Percentiles rank a stretch among this genome's conserved stretches.
Conservation (phyloP, 64 coral and sea anemone genomes). For the Catalaphyllia jardinei region DNA sequence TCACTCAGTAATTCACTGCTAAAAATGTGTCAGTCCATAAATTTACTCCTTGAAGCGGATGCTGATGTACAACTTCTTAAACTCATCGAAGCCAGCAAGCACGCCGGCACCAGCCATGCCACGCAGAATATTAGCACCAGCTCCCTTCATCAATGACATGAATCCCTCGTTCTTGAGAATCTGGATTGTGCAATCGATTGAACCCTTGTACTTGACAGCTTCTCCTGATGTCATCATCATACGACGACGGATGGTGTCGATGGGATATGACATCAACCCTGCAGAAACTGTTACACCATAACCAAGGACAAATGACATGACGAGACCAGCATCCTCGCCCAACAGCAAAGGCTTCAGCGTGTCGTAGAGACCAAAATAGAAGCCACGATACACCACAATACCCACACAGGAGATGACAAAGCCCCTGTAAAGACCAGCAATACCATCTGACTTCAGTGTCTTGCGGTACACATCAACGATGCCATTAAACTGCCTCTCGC, state of each 20-base stretch:
- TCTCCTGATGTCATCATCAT: conserved; percentile 99
- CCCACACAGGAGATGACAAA: conserved; percentile 98
- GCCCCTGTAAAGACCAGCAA: conserved; percentile 89
- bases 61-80: conserved; percentile 89
- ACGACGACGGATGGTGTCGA: conserved; percentile 96
- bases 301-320: conserved; percentile 89
- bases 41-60: conserved; percentile 69
- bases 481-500: conserved; percentile 94
- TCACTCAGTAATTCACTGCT: conserved; percentile 28
- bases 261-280: conserved; percentile 91
- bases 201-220: conserved; percentile 98
- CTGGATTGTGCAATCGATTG: conserved; percentile 89
- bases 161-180: conserved; percentile 89
- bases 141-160: conserved; percentile 98
- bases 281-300: conserved; percentile 97
- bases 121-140: conserved; percentile 94
- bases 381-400: conserved; percentile 94
- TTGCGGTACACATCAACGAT: conserved; percentile 93
- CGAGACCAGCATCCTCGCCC: conserved; percentile 91
- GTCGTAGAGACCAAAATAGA: conserved; percentile 98
- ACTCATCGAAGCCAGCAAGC: conserved; percentile 98
- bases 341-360: conserved; percentile 89
- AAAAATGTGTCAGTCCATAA: not conserved
- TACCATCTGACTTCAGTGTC: conserved; percentile 90
- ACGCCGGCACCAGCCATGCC: conserved; percentile 98